Evolutionary conservation across 1,140 invertebrate species (phyloP).

Genomic region (Metaphire vulgaris): DNA sequence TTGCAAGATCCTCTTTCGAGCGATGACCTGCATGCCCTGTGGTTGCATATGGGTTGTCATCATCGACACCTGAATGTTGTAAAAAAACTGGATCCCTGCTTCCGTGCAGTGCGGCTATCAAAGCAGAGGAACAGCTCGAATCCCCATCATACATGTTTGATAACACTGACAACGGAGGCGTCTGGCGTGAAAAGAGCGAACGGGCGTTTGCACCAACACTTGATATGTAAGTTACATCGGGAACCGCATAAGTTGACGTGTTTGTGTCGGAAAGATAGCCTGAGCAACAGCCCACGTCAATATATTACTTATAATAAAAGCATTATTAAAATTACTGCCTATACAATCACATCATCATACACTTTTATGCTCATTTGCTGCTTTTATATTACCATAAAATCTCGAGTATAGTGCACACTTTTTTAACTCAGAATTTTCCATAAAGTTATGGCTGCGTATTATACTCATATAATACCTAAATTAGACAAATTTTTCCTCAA

Average conservation of each 20-base stretch:
- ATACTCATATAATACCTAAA: too few species aligned
- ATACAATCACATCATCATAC: too few species aligned
- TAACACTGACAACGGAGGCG: background rate
- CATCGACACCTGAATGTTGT: conserved; percentile 33
- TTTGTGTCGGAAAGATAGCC: conserved; percentile 37
- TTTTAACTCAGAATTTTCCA: too few species aligned
- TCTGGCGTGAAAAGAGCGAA: background rate
- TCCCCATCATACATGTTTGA: background rate
- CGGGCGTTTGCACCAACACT: background rate
- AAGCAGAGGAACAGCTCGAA: conserved; percentile 27
- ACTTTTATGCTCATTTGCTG: too few species aligned
- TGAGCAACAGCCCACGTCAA: too few species aligned
- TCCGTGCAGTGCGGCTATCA: conserved; percentile 45
- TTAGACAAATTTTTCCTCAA: too few species aligned
- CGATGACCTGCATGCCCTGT: conserved; percentile 54
- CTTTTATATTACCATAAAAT: too few species aligned
- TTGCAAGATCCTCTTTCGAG: conserved; percentile 43
- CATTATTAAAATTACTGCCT: too few species aligned
- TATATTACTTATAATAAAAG: too few species aligned
- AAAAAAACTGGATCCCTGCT: conserved; percentile 50
- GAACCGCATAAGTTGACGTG: conserved; percentile 61
- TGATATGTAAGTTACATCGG: conserved; percentile 55
- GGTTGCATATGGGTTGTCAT: conserved; percentile 53
- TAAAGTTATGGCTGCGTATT: too few species aligned
- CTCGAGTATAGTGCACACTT: too few species aligned